Conservation (phyloP, 2,888 invertebrate species). For the Ferrisia virgata region DNA sequence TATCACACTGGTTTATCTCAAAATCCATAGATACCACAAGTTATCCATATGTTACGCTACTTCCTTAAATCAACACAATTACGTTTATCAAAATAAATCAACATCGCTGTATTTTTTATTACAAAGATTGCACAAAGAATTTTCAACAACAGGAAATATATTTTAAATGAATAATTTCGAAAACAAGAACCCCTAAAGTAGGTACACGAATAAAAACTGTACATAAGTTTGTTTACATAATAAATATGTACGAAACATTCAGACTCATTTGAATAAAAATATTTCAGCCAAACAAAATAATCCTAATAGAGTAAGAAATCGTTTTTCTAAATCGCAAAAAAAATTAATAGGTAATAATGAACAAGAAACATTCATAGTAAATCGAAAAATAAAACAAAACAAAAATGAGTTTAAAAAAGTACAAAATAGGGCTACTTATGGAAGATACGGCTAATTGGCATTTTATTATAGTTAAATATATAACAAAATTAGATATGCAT, state of each 20-base stretch:
- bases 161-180: background rate
- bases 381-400: background rate
- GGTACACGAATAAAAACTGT: background rate
- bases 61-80: too few relatives aligned
- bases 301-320: background rate
- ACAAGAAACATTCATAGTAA: background rate
- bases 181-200: background rate
- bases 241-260: background rate
- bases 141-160: background rate
- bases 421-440: conserved; percentile 5
- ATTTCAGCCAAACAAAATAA: background rate
- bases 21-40: too few relatives aligned
- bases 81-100: background rate
- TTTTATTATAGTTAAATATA: background rate
- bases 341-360: background rate
- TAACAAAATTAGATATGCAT: conserved; percentile 16
- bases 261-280: background rate
- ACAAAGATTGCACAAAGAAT: conserved; percentile 6
- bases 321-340: background rate
- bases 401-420: background rate
- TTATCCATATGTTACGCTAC: too few relatives aligned
- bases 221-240: background rate
- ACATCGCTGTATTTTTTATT: background rate
- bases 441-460: conserved; percentile 1
- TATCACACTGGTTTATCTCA: too few relatives aligned